Percentiles rank a stretch among this genome's conserved stretches.
These are phyloP conservation scores for Pissodes strobi DNA, from an alignment of 1,140 invertebrate species.

Conservation along the genomic window DNA sequence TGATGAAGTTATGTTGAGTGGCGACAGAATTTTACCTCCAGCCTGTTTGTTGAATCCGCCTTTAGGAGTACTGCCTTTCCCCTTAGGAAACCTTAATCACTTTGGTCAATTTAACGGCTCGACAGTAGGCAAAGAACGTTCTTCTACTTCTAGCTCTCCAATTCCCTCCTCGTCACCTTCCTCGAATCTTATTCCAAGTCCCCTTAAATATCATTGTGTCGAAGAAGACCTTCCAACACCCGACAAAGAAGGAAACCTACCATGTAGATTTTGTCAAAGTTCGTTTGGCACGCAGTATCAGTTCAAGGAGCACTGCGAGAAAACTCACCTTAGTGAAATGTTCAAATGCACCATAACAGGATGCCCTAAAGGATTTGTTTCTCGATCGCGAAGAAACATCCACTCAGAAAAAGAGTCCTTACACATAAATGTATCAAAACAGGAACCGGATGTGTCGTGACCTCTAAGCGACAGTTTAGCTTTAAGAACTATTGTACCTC, in stretches of 20 bases:
- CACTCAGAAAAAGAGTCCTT: slow-evolving; percentile 65
- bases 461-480: slow-evolving; percentile 45
- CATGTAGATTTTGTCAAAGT: slow-evolving; percentile 69
- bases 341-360: slow-evolving; percentile 78
- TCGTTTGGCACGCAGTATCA: slow-evolving; percentile 63
- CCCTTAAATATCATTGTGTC: slow-evolving; percentile 56
- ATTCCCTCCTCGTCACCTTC: slow-evolving; percentile 47
- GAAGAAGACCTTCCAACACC: slow-evolving; percentile 63
- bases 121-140: slow-evolving; percentile 48
- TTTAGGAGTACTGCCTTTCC: slow-evolving; percentile 51
- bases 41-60: slow-evolving; percentile 59
- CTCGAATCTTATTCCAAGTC: slow-evolving; percentile 38
- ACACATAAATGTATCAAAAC: slow-evolving; percentile 51
- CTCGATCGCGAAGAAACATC: slow-evolving; percentile 72
- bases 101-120: slow-evolving; percentile 54
- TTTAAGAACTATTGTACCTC: slow-evolving; percentile 49
- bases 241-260: slow-evolving; percentile 66
- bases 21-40: slow-evolving; percentile 56
- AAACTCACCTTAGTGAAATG: slow-evolving; percentile 72
- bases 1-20: slow-evolving; percentile 56
- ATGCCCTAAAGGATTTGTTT: slow-evolving; percentile 82
- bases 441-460: slow-evolving; percentile 52
- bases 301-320: slow-evolving; percentile 71
- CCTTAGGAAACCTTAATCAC: slow-evolving; percentile 57
- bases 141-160: slow-evolving; percentile 56